phyloP scores from a whole-genome alignment of 2,797 vertebrate species.

The Neomorphus geoffroyi region DNA sequence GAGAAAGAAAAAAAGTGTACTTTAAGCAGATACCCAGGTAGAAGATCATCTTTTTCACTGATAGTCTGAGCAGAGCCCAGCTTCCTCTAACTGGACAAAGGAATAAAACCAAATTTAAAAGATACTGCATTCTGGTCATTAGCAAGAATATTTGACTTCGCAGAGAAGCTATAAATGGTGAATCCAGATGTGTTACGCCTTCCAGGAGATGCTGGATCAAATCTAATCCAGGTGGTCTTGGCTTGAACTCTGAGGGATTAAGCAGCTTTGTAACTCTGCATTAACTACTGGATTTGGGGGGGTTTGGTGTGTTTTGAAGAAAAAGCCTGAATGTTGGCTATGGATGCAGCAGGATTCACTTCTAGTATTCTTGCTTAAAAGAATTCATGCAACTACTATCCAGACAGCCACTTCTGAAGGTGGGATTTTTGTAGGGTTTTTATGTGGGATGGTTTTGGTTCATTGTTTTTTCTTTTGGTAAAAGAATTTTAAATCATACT shows the following conservation, averaged over 20 bases:
- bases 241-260: background rate
- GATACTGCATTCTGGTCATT: background rate
- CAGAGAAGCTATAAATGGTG: background rate
- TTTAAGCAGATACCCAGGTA: background rate
- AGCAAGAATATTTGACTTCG: background rate
- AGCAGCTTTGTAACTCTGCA: background rate
- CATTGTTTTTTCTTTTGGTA: background rate
- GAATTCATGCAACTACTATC: background rate
- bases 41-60: background rate
- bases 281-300: rapidly evolving
- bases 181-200: background rate
- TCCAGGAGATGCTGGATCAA: background rate
- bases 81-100: background rate
- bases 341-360: background rate
- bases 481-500: background rate
- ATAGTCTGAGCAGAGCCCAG: background rate
- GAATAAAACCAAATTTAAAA: rapidly evolving
- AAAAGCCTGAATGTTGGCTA: background rate
- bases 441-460: background rate
- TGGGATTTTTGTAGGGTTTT: background rate
- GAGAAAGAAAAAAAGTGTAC: background rate
- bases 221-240: background rate
- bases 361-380: background rate
- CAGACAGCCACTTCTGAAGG: background rate
- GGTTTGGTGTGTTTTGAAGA: background rate